These are phyloP conservation scores for Dendroctonus valens DNA, from an alignment of 1,140 invertebrate genomes.

Conservation along the genomic window DNA sequence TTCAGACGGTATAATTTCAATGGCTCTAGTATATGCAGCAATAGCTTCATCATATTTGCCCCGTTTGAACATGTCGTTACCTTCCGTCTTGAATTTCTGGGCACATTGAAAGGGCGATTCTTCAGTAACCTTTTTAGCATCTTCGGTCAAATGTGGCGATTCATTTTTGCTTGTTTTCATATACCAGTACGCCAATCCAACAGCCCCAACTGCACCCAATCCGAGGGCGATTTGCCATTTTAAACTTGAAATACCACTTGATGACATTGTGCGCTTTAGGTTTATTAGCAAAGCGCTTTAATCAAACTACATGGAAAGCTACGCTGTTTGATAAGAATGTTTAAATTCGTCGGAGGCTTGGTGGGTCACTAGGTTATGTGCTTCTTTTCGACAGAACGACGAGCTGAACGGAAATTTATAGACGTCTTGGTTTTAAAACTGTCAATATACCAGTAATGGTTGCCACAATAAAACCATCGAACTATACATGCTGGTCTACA, in stretches of 20 bases:
- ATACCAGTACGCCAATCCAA: conserved; percentile 80
- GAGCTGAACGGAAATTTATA: too few relatives aligned
- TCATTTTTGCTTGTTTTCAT: conserved; percentile 57
- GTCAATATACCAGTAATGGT: too few relatives aligned
- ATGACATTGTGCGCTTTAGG: neutral
- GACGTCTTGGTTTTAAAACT: too few relatives aligned
- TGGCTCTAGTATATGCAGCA: conserved; percentile 82
- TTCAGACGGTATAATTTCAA: conserved; percentile 76
- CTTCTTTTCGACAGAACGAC: too few relatives aligned
- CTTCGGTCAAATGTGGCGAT: conserved; percentile 39
- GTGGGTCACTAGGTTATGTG: too few relatives aligned
- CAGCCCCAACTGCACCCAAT: conserved; percentile 75
- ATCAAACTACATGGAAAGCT: too few relatives aligned
- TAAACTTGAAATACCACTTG: conserved; percentile 40
- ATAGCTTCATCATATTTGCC: conserved; percentile 89
- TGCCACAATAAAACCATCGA: too few relatives aligned
- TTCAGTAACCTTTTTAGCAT: conserved; percentile 46
- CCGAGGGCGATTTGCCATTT: conserved; percentile 67
- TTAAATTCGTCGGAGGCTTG: too few relatives aligned
- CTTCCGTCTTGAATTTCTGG: conserved; percentile 76
- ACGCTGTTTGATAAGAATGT: too few relatives aligned
- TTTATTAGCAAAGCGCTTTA: too few relatives aligned
- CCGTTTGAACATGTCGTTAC: conserved; percentile 83
- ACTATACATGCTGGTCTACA: too few relatives aligned
- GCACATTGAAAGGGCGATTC: conserved; percentile 66